Base-by-base conservation (phyloP, 2,888 invertebrate genomes). In the Lasioglossum vierecki region DNA sequence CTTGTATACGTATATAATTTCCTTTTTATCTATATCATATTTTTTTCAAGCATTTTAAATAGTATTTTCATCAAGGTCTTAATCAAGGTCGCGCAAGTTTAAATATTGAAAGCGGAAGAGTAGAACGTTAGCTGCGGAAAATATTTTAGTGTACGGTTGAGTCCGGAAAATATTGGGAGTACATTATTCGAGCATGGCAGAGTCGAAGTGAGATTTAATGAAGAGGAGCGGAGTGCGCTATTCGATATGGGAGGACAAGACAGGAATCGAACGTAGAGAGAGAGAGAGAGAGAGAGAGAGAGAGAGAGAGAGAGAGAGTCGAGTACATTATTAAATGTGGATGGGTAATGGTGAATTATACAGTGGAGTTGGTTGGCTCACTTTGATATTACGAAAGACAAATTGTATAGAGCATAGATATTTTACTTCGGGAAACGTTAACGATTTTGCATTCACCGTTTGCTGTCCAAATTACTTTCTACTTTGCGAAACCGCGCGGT, bases 241-340 rank as follows among this genome's bases (percentile, higher is more conserved):
- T 68, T 22, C 22, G 0, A 39, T 68, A 68, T 30, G 30, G 63
- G 22, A 68, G 68, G 4, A 35, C 68, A 68, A 68, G 39, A 4
- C 35, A 39, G 39, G 68, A 39, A 68, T 30, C 68, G 39, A 68
- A 68, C 22, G 35, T 39, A 39, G 39, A 39, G 35, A 4, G 39
- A 39, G 39, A 3, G 35, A 35, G 2, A n/a, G 68, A 39, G 39
- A 39, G 35, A 4, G 39, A 39, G 39, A 3, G 35, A 35, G 2
- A n/a, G n/a, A n/a, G n/a, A n/a, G 68, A 39, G 39, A 39, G 35
- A 4, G 39, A 39, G 39, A 3, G 35, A 35, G 2, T 18, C 18
- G 68, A 68, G 68, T 39, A 4, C 18, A 22, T 68, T 68, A 68
- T 68, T 68, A 68, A 68, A 68, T 11, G 39, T 18, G 35, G 68